phyloP scores from a whole-genome alignment of 2,113 vertebrate genomes.

The Elephantulus edwardii region DNA sequence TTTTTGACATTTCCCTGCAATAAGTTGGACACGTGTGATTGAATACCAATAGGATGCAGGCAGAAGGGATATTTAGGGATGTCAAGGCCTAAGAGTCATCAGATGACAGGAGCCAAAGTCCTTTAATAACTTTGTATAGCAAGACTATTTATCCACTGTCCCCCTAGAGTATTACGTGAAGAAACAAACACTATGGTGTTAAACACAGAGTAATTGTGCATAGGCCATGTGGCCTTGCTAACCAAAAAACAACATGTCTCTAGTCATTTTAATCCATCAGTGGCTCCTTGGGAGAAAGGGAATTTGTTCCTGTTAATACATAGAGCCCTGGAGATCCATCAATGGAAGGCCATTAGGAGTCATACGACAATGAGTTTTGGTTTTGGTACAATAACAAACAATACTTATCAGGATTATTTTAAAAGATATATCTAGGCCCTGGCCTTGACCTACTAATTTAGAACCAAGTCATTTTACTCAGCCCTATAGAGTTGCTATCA shows the following conservation, averaged over 20 bases:
- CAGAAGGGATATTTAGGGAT: not conserved
- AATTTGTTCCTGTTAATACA: too few relatives aligned
- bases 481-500: too few relatives aligned
- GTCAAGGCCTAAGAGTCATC: not conserved
- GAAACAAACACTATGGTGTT: not conserved
- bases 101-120: not conserved
- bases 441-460: not conserved
- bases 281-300: too few relatives aligned
- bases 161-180: not conserved
- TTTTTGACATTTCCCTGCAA: not conserved
- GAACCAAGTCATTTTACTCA: not conserved
- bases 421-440: not conserved
- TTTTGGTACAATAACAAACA: too few relatives aligned
- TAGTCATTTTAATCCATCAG: too few relatives aligned
- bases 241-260: too few relatives aligned
- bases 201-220: too few relatives aligned
- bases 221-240: too few relatives aligned
- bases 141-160: not conserved
- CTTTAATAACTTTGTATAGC: not conserved
- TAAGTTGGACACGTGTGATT: constrained; percentile 4
- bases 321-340: too few relatives aligned
- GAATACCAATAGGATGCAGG: not conserved
- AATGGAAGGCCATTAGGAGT: too few relatives aligned
- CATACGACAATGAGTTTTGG: too few relatives aligned
- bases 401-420: not conserved